phyloP scores from a whole-genome alignment of 2,113 vertebrate genomes.

The Atrichornis clamosus region DNA sequence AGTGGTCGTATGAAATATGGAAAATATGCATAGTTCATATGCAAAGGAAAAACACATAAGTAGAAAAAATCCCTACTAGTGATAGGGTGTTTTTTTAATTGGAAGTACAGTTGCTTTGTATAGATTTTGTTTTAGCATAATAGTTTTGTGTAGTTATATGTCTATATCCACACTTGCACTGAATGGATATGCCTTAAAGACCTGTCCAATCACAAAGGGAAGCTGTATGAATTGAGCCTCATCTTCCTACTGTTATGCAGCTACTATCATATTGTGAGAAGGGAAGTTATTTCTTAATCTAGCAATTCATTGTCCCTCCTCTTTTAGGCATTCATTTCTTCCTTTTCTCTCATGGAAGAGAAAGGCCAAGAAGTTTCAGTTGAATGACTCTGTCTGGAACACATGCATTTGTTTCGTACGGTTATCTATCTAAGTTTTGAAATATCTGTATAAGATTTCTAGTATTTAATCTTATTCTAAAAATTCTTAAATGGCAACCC shows the following conservation, averaged over 20 bases:
- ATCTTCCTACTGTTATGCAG: background rate
- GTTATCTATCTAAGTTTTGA: background rate
- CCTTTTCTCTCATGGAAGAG: background rate
- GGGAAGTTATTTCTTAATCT: background rate
- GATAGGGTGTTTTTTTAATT: background rate
- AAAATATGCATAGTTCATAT: background rate
- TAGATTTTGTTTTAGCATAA: background rate
- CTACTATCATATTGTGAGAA: background rate
- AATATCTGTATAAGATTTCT: background rate
- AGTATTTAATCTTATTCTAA: background rate
- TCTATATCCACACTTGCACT: background rate
- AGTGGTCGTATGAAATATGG: background rate
- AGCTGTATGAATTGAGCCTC: background rate
- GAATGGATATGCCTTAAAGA: background rate
- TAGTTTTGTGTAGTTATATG: background rate
- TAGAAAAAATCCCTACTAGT: background rate
- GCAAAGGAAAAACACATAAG: background rate
- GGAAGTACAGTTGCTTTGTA: background rate
- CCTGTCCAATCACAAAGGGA: background rate
- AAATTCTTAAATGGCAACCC: background rate
- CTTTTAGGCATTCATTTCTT: background rate
- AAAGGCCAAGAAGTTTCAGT: background rate
- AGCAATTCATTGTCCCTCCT: background rate
- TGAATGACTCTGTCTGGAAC: fast-evolving
- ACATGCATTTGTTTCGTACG: background rate